Base-by-base conservation (phyloP, 2,888 invertebrate genomes). In the Agriopis leucophaearia region DNA sequence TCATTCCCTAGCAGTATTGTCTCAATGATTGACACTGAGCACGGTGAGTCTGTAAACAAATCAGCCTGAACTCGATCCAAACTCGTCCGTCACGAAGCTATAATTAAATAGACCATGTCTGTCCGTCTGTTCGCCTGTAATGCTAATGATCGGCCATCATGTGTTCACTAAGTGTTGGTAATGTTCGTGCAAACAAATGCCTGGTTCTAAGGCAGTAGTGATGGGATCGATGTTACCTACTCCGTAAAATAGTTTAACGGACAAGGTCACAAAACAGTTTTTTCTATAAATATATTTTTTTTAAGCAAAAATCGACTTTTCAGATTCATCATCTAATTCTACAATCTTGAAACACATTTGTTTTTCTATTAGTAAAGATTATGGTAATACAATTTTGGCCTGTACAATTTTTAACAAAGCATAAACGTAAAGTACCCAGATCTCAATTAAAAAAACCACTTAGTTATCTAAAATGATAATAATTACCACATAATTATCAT, bases 51-150 rank as follows among this genome's bases (percentile, higher is more conserved):
- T 72, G 78, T 76, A 78, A 81, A 81, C 78, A 77, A 77, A 82
- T 78, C 74, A 72, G 63, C 16, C 56, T 47, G 56, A 64, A 58
- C 69, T 71, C 76, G 78, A 81, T 81, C 80, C 81, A 87, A 88
- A 89, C 83, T 84, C 80, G 85, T 76, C 78, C 81, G 86, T 88
- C 89, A 89, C 89, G 89, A 88, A 74, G 81, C 71, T 78, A 81
- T 88, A 87, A 88, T 86, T 84, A 88, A 83, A 83, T 78, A 79
- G 81, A 78, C 83, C 81, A 80, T 78, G 83, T 83, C 78, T 78
- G 77, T 76, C 74, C 65, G 75, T 77, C 69, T 69, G 71, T 71
- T 64, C 64, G 71, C 50, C 64, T 70, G 73, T 65, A 76, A 63
- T 74, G 83, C 85, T 87, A 86, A 86, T 81, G 82, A 85, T 83